A percentile compares a stretch with the other conserved stretches of the same genome.
phyloP scores from a whole-genome alignment of 23 tunicate genomes.

The Ascidia mentula region DNA sequence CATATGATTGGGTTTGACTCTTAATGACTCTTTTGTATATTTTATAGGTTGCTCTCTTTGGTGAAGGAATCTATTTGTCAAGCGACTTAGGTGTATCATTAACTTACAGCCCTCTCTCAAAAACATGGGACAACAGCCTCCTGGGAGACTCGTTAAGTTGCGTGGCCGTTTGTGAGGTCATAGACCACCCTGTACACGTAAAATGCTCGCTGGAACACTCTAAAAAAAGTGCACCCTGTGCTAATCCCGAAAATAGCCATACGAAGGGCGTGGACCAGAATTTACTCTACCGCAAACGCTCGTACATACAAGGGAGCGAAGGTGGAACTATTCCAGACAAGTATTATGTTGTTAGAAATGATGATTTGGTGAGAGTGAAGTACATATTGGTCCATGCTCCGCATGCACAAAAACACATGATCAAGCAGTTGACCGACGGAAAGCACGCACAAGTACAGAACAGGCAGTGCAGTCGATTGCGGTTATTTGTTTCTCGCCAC shows the following conservation, averaged over 20 bases:
- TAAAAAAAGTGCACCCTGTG: background rate
- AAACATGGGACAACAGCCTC: slow-evolving; percentile 49
- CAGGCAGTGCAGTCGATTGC: background rate
- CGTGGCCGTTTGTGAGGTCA: slow-evolving; percentile 79
- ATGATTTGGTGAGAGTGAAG: slow-evolving; percentile 70
- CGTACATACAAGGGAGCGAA: slow-evolving; percentile 74
- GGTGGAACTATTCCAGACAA: slow-evolving; percentile 87
- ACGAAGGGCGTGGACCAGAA: background rate
- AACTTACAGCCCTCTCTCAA: slow-evolving; percentile 56
- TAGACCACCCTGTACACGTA: slow-evolving; percentile 80
- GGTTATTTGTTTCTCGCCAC: slow-evolving; percentile 13
- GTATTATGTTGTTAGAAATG: slow-evolving; percentile 88
- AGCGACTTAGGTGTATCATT: slow-evolving; percentile 52
- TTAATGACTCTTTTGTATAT: background rate
- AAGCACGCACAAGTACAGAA: background rate
- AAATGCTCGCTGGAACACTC: slow-evolving; percentile 55
- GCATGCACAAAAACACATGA: slow-evolving; percentile 28
- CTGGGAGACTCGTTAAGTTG: slow-evolving; percentile 69
- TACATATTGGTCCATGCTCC: slow-evolving; percentile 68
- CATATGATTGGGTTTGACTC: background rate
- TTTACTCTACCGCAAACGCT: slow-evolving; percentile 15
- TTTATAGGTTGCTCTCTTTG: slow-evolving; percentile 68
- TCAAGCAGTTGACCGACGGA: background rate
- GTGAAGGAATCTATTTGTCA: slow-evolving; percentile 91
- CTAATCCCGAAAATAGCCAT: background rate